phyloP scores from a whole-genome alignment of 2,113 vertebrate genomes.

The Scomber colias region DNA sequence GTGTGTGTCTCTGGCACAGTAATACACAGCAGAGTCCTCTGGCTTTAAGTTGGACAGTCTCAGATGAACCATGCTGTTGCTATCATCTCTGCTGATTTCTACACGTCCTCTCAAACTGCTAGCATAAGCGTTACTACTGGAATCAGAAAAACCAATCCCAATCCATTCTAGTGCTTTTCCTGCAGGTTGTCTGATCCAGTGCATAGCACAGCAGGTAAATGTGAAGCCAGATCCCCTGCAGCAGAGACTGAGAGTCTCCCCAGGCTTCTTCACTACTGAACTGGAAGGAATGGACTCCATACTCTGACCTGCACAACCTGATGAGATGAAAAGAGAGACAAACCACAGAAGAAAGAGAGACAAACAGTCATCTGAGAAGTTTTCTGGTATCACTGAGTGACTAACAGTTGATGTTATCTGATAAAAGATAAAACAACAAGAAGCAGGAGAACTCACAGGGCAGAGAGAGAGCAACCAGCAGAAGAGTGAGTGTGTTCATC shows the following conservation, averaged over 20 bases:
- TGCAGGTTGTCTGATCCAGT: slow-evolving; percentile 65
- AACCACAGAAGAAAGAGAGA: too few species aligned
- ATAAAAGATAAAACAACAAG: background rate
- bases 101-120: slow-evolving; percentile 11
- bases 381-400: background rate
- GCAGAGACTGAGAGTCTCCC: slow-evolving; percentile 61
- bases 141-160: slow-evolving; percentile 24
- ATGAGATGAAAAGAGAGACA: too few species aligned
- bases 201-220: slow-evolving; percentile 11
- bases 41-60: background rate
- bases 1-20: slow-evolving; percentile 20
- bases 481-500: slow-evolving; percentile 28
- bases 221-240: slow-evolving; percentile 32
- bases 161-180: slow-evolving; percentile 66
- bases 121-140: slow-evolving; percentile 22
- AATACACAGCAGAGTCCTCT: slow-evolving; percentile 51
- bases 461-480: slow-evolving; percentile 31
- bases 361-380: too few species aligned
- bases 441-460: slow-evolving; percentile 28
- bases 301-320: too few species aligned
- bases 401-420: slow-evolving; percentile 5
- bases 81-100: slow-evolving; percentile 1
- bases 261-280: slow-evolving; percentile 27
- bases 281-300: too few species aligned
- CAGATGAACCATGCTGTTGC: slow-evolving; percentile 1